phyloP scores from a whole-genome alignment of 2,113 vertebrate species.

The Amphiprion ocellaris region DNA sequence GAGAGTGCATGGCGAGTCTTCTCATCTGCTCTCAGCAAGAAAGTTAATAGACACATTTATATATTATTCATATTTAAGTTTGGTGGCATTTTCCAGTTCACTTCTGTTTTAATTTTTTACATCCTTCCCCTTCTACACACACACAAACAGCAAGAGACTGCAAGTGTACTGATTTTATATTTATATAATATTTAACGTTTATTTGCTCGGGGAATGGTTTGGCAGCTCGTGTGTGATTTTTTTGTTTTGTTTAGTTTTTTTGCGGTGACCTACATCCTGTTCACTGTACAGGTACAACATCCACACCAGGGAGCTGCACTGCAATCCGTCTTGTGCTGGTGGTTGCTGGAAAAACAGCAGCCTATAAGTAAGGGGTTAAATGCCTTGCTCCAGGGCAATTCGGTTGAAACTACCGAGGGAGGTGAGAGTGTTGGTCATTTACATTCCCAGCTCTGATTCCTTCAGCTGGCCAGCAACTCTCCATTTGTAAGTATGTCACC shows the following conservation, averaged over 20 bases:
- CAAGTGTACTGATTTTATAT: constrained; percentile 24
- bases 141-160: not conserved
- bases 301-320: constrained; percentile 49
- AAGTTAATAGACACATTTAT: not conserved
- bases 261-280: constrained; percentile 61
- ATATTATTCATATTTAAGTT: too few species aligned
- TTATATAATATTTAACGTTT: constrained; percentile 55
- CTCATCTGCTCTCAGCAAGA: not conserved
- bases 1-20: not conserved
- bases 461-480: constrained; percentile 13
- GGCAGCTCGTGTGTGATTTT: constrained; percentile 42
- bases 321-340: constrained; percentile 65
- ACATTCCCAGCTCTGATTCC: constrained; percentile 32
- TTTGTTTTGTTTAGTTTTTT: constrained; percentile 5
- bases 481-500: constrained; percentile 32
- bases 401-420: constrained; percentile 37
- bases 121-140: not conserved
- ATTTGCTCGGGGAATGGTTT: constrained; percentile 60
- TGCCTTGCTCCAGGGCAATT: constrained; percentile 70
- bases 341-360: constrained; percentile 48
- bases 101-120: constrained; percentile 3
- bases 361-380: constrained; percentile 71
- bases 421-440: constrained; percentile 50
- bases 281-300: constrained; percentile 41
- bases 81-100: constrained; percentile 17